phyloP scores from a whole-genome alignment of 2,797 vertebrate genomes.

The Acropternis orthonyx region DNA sequence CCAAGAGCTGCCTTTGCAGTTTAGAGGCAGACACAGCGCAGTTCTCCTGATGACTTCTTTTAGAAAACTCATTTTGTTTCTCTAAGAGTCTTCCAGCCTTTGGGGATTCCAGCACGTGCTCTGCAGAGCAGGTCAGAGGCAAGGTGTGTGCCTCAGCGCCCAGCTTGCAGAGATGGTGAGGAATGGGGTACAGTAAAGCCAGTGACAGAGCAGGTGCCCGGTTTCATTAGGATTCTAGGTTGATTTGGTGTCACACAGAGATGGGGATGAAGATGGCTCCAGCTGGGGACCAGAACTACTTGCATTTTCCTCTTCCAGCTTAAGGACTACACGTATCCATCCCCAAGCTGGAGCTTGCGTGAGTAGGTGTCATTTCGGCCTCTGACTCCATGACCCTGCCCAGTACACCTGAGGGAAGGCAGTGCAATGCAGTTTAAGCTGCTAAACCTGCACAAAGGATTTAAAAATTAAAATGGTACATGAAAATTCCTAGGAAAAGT shows the following conservation, averaged over 20 bases:
- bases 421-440: neutral
- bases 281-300: neutral
- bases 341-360: neutral
- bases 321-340: neutral
- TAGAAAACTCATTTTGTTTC: neutral
- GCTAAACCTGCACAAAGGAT: neutral
- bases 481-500: neutral
- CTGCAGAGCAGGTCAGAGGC: neutral
- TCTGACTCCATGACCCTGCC: too few species aligned
- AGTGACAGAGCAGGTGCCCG: too few species aligned
- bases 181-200: rapidly evolving
- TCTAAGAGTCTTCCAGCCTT: rapidly evolving
- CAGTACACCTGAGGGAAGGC: neutral
- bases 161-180: rapidly evolving
- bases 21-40: neutral
- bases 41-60: neutral
- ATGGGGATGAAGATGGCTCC: neutral
- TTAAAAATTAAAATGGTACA: neutral
- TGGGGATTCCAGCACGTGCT: rapidly evolving
- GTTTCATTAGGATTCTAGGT: neutral
- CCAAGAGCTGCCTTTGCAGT: neutral
- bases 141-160: neutral
- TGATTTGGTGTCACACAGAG: rapidly evolving
- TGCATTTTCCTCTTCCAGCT: neutral
- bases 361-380: neutral